Evolutionary conservation across 1,140 invertebrate species (phyloP).

Genomic region (Drosophila rhopaloa): DNA sequence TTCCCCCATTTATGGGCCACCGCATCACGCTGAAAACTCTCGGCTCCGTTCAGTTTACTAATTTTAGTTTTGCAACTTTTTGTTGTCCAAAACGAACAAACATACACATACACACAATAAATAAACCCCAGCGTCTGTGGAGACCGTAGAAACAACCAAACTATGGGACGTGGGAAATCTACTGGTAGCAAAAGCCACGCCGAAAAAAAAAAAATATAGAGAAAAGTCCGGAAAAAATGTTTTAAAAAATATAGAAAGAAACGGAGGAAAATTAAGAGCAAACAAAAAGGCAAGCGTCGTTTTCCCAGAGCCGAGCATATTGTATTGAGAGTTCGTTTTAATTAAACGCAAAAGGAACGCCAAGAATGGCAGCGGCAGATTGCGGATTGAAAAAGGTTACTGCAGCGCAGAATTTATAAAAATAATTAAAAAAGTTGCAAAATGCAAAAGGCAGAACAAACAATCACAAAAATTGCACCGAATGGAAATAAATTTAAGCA

Average conservation of each 20-base stretch:
- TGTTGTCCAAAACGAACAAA: conserved; percentile 46
- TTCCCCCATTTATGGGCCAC: conserved; percentile 44
- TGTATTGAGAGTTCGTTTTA: conserved; percentile 82
- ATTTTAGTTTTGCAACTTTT: conserved; percentile 64
- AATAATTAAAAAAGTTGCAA: conserved; percentile 76
- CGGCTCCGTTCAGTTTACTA: conserved; percentile 48
- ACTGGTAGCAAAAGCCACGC: conserved; percentile 57
- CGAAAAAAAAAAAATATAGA: conserved; percentile 32
- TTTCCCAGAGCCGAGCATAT: conserved; percentile 61
- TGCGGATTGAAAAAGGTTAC: conserved; percentile 58
- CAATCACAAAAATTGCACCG: conserved; percentile 67
- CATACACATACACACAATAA: conserved; percentile 57
- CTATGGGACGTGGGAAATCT: conserved; percentile 75
- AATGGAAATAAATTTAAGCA: conserved; percentile 40
- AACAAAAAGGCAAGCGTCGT: conserved; percentile 68
- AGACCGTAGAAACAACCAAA: conserved; percentile 46
- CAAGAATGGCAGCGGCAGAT: conserved; percentile 45
- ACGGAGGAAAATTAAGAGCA: conserved; percentile 67
- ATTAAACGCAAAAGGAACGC: conserved; percentile 72
- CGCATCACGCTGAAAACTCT: conserved; percentile 39
- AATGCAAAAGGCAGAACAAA: conserved; percentile 62
- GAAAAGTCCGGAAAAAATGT: conserved; percentile 22
- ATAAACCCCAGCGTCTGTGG: conserved; percentile 62
- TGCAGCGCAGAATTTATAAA: conserved; percentile 64
- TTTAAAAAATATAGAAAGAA: conserved; percentile 24